phyloP scores from a whole-genome alignment of 30 jellyfish, hydroid and myxozoan genomes.

The Morbakka virulenta region DNA sequence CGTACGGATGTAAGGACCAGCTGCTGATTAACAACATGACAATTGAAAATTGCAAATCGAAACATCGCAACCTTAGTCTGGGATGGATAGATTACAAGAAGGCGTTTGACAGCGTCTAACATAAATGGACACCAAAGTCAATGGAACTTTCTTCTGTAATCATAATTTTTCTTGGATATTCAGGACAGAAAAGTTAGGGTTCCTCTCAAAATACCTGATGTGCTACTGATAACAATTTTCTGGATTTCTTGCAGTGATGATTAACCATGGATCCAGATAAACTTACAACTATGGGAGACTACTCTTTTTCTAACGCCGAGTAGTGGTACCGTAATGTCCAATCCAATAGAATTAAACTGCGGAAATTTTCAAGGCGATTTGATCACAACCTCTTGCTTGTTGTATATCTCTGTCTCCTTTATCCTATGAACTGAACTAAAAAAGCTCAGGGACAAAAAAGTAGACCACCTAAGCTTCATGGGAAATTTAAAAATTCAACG shows the following conservation, averaged over 20 bases:
- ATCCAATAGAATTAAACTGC: constrained; percentile 1
- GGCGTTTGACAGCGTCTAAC: constrained; percentile 40
- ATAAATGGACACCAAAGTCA: not conserved
- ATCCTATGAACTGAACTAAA: not conserved
- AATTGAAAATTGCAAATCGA: constrained; percentile 1
- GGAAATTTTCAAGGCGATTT: constrained; percentile 41
- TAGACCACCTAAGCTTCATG: constrained; percentile 32
- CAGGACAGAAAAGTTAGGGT: too few relatives aligned
- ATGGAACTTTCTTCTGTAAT: not conserved
- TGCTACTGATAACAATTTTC: too few relatives aligned
- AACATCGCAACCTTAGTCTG: not conserved
- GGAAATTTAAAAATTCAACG: constrained; percentile 37
- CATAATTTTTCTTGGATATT: constrained; percentile 1
- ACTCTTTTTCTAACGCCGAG: not conserved
- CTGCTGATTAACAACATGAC: constrained; percentile 10
- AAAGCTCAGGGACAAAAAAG: not conserved
- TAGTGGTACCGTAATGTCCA: not conserved
- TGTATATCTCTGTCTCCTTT: constrained; percentile 13
- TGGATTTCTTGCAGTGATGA: too few relatives aligned
- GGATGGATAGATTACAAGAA: constrained; percentile 49
- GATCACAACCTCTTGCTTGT: constrained; percentile 25
- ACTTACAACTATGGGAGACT: constrained; percentile 18
- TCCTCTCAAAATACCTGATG: too few relatives aligned
- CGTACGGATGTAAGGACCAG: constrained; percentile 29
- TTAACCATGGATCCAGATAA: too few relatives aligned